These are phyloP conservation scores for Sphenopsis melanotis DNA, from an alignment of 2,797 vertebrate species.

Conservation along the genomic window DNA sequence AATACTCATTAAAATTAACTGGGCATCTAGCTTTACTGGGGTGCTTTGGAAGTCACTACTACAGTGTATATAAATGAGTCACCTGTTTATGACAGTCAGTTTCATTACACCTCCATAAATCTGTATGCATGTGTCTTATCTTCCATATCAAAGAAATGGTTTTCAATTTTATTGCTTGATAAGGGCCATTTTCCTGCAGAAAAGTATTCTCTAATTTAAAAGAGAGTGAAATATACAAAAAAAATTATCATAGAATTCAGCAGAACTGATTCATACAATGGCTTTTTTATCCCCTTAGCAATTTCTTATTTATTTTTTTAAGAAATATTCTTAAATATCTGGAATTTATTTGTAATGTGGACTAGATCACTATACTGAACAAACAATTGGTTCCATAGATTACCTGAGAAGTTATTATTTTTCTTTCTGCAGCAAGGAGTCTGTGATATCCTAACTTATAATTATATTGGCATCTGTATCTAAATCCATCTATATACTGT, in stretches of 20 bases:
- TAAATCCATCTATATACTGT: background rate
- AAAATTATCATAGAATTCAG: background rate
- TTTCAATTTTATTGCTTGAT: background rate
- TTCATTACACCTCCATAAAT: background rate
- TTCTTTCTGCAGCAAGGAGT: background rate
- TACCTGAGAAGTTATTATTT: background rate
- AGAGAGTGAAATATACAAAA: background rate
- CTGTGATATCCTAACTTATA: background rate
- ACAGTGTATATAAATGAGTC: background rate
- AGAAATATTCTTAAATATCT: background rate
- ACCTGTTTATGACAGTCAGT: slow-evolving; percentile 4
- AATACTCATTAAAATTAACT: slow-evolving; percentile 51
- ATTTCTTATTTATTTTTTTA: background rate
- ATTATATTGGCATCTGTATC: background rate
- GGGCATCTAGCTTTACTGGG: slow-evolving; percentile 9
- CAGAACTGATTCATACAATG: background rate
- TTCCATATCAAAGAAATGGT: background rate
- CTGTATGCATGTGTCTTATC: background rate
- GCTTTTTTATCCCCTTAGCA: background rate
- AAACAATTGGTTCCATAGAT: background rate
- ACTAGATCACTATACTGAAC: background rate
- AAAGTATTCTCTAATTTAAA: background rate
- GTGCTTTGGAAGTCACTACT: background rate
- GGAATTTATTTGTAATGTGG: background rate
- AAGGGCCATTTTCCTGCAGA: background rate